Conservation (phyloP, 2,888 invertebrate genomes). For the Neoitamus cyanurus region DNA sequence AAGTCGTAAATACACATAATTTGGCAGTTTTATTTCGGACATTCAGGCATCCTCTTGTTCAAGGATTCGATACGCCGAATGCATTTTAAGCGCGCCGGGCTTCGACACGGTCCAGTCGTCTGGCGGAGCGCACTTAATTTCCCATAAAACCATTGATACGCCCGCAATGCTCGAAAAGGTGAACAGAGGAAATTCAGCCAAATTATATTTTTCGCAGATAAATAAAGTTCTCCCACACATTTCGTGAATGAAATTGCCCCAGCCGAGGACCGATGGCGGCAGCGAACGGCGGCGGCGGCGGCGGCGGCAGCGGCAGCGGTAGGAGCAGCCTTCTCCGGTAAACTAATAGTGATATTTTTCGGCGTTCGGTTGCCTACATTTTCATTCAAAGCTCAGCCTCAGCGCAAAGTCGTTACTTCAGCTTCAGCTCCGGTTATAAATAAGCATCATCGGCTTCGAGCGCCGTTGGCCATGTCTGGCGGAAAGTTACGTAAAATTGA, state of each 20-base stretch:
- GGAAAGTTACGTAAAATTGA: slow-evolving; percentile 20
- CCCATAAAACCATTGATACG: slow-evolving; percentile 20
- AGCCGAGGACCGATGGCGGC: neutral
- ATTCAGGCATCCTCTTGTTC: slow-evolving; percentile 42
- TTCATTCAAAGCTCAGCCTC: neutral
- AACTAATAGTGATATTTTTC: neutral
- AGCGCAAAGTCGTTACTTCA: neutral
- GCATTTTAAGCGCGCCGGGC: neutral
- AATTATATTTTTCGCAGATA: neutral
- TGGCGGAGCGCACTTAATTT: neutral
- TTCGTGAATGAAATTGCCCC: neutral
- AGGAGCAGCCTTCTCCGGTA: neutral
- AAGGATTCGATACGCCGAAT: slow-evolving; percentile 31
- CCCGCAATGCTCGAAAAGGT: slow-evolving; percentile 12
- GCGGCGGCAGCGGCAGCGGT: neutral
- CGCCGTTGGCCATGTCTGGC: neutral
- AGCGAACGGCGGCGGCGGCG: no score
- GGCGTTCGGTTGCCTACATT: neutral
- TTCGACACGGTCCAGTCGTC: slow-evolving; percentile 6
- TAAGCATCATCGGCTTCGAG: neutral
- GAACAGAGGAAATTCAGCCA: slow-evolving; percentile 16
- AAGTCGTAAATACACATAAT: slow-evolving; percentile 46
- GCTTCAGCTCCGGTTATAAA: neutral
- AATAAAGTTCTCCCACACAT: slow-evolving; percentile 28
- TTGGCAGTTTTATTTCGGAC: slow-evolving; percentile 50